These are phyloP conservation scores for Ruditapes philippinarum DNA, from an alignment of 1,140 invertebrate species.

Conservation along the genomic window DNA sequence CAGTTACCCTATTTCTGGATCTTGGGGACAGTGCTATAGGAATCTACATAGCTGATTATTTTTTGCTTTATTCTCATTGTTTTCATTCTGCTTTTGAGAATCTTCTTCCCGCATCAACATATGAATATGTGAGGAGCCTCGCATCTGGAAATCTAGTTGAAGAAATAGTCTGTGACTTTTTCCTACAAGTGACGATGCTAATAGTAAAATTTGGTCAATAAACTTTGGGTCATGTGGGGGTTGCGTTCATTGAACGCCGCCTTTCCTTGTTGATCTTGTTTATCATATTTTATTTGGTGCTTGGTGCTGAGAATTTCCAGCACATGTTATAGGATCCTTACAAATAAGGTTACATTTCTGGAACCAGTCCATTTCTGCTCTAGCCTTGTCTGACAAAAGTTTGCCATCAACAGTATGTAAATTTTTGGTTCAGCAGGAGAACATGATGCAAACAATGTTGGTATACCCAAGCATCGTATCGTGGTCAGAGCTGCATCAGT, in stretches of 20 bases:
- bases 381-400: constrained; percentile 18
- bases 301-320: constrained; percentile 62
- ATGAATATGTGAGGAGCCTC: constrained; percentile 85
- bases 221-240: no score
- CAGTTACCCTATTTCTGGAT: constrained; percentile 25
- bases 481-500: no score
- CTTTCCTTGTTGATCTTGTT: no score
- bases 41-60: constrained; percentile 63
- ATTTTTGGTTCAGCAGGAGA: constrained; percentile 1
- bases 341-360: constrained; percentile 48
- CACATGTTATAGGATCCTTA: constrained; percentile 70
- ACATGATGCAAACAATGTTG: constrained; percentile 64
- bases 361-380: constrained; percentile 42
- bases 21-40: constrained; percentile 41
- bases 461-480: constrained; percentile 44
- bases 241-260: no score
- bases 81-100: constrained; percentile 75
- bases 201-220: constrained; percentile 34
- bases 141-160: constrained; percentile 28
- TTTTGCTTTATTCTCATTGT: constrained; percentile 28
- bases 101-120: constrained; percentile 85
- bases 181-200: constrained; percentile 23
- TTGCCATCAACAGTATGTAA: not conserved
- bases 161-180: constrained; percentile 76
- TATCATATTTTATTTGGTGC: no score